Conservation (phyloP, 2,888 invertebrate species). For the Schizaphis graminum region DNA sequence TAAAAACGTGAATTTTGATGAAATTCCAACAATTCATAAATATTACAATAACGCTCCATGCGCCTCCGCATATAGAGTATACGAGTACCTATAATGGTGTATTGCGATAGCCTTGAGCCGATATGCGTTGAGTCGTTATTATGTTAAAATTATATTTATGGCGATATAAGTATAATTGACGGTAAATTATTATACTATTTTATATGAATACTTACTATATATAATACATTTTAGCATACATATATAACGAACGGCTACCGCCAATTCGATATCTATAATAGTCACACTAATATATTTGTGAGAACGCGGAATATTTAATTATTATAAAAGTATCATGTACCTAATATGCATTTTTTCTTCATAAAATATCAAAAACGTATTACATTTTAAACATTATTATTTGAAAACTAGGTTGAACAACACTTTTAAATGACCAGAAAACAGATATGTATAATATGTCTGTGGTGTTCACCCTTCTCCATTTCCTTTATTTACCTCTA, state of each 20-base stretch:
- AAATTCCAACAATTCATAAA: constrained; percentile 25
- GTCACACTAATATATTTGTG: no score
- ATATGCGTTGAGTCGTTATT: neutral
- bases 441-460: no score
- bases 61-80: neutral
- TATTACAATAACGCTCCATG: neutral
- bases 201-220: neutral
- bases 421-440: no score
- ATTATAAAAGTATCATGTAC: no score
- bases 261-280: no score
- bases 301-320: no score
- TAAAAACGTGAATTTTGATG: constrained; percentile 3
- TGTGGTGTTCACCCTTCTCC: no score
- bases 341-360: no score
- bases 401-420: no score
- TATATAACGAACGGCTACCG: neutral
- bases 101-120: neutral
- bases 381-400: no score
- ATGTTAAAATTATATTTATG: neutral
- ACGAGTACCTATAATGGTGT: neutral
- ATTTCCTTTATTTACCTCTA: no score
- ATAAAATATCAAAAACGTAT: no score
- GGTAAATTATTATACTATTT: neutral
- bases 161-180: neutral
- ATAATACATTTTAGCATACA: neutral